A percentile compares a stretch with the other conserved stretches of the same genome.
Conservation (phyloP, 1,140 invertebrate species). For the Bombus pascuorum region DNA sequence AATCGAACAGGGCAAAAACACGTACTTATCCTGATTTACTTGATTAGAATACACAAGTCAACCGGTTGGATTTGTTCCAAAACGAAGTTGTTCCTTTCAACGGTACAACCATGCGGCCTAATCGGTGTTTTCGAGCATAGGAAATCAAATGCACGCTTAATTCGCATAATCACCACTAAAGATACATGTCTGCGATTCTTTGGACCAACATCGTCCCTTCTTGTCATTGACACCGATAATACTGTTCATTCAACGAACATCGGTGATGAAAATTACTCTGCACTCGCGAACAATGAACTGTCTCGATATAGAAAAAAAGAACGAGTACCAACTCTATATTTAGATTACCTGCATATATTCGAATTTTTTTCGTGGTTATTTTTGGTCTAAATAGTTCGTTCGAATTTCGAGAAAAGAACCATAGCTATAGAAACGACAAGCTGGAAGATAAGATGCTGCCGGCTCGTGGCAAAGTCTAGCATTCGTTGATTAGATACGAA, state of each 20-base stretch:
- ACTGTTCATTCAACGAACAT: neutral
- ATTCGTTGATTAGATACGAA: constrained; percentile 43
- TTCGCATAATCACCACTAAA: neutral
- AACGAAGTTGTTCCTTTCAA: constrained; percentile 64
- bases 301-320: neutral
- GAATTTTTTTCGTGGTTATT: neutral
- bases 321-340: neutral
- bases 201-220: too few species aligned
- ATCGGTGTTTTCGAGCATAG: constrained; percentile 42
- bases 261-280: neutral
- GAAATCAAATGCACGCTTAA: constrained; percentile 24
- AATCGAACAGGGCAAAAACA: constrained; percentile 47
- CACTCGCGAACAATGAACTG: neutral
- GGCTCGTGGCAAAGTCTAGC: constrained; percentile 39
- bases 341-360: neutral
- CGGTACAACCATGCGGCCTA: constrained; percentile 50
- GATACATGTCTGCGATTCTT: neutral
- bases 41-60: constrained; percentile 65
- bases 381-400: neutral
- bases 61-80: constrained; percentile 65
- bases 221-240: neutral
- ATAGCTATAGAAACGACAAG: constrained; percentile 2
- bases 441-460: constrained; percentile 17
- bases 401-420: constrained; percentile 19
- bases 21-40: constrained; percentile 57